Conservation (phyloP, 2,888 invertebrate genomes). For the Thymelicus sylvestris region DNA sequence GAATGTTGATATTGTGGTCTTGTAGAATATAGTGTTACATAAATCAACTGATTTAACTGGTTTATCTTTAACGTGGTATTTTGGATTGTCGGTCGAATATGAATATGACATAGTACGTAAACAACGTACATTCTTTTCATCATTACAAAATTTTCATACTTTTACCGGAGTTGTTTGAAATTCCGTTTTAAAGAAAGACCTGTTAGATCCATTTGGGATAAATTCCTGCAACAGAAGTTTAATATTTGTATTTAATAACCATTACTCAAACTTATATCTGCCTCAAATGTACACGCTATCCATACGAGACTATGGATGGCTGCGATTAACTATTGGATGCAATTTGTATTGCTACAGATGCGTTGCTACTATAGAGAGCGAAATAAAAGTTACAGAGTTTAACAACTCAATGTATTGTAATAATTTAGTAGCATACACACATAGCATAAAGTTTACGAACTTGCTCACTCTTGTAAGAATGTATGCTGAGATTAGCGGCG, state of each 20-base stretch:
- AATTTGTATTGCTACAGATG: not conserved
- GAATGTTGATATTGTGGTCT: slow-evolving; percentile 24
- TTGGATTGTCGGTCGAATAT: not conserved
- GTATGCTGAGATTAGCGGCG: slow-evolving; percentile 46
- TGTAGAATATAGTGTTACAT: slow-evolving; percentile 12
- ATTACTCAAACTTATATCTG: not conserved
- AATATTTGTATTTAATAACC: not conserved
- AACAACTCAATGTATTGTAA: slow-evolving; percentile 40
- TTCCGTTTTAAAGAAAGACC: not conserved
- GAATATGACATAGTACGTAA: too few species aligned
- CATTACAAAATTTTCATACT: too few species aligned
- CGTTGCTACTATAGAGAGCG: not conserved
- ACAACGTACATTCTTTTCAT: too few species aligned
- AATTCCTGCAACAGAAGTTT: not conserved
- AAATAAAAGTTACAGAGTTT: slow-evolving; percentile 15
- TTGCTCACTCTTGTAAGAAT: slow-evolving; percentile 48
- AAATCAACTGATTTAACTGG: not conserved
- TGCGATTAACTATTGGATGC: not conserved
- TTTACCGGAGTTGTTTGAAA: not conserved
- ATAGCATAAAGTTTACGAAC: slow-evolving; percentile 46
- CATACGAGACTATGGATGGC: not conserved
- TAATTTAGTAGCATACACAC: slow-evolving; percentile 42
- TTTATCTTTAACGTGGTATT: not conserved
- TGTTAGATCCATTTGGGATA: not conserved
- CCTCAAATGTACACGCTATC: not conserved